These are phyloP conservation scores for Alentia gelatinosa DNA, from an alignment of 2,888 invertebrate genomes.

Conservation along the genomic window DNA sequence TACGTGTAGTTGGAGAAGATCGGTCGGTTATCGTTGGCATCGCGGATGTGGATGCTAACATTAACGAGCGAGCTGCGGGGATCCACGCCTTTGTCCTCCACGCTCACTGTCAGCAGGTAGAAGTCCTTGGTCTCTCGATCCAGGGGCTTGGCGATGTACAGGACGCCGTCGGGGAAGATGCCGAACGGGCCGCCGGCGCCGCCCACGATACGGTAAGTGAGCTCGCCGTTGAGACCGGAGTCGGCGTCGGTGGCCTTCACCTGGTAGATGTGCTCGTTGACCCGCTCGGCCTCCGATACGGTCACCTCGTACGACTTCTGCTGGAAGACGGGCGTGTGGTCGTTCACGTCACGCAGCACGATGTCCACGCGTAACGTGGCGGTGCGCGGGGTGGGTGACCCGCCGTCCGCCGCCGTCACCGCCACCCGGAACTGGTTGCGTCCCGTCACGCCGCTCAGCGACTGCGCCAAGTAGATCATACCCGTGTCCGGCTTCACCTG, in stretches of 20 bases:
- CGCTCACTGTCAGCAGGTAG: slow-evolving; percentile 92
- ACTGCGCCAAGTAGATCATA: slow-evolving; percentile 91
- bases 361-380: slow-evolving; percentile 67
- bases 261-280: slow-evolving; percentile 87
- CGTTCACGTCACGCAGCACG: slow-evolving; percentile 93
- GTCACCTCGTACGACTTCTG: slow-evolving; percentile 96
- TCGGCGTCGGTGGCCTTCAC: slow-evolving; percentile 75
- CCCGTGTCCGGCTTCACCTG: slow-evolving; percentile 92
- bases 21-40: slow-evolving; percentile 80
- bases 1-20: slow-evolving; percentile 85
- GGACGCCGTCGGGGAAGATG: slow-evolving; percentile 95
- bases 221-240: slow-evolving; percentile 71
- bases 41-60: slow-evolving; percentile 90
- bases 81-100: slow-evolving; percentile 85
- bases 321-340: slow-evolving; percentile 96
- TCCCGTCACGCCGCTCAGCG: slow-evolving; percentile 77
- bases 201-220: slow-evolving; percentile 86
- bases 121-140: slow-evolving; percentile 95
- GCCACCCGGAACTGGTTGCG: slow-evolving; percentile 63
- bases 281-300: slow-evolving; percentile 92
- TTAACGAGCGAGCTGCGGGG: slow-evolving; percentile 87
- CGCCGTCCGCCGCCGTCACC: slow-evolving; percentile 74
- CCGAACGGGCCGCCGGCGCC: slow-evolving; percentile 93
- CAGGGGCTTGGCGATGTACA: slow-evolving; percentile 91
- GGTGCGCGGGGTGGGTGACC: slow-evolving; percentile 67